Base-by-base conservation (phyloP, 2,888 invertebrate species). In the Agonum fuliginosum region DNA sequence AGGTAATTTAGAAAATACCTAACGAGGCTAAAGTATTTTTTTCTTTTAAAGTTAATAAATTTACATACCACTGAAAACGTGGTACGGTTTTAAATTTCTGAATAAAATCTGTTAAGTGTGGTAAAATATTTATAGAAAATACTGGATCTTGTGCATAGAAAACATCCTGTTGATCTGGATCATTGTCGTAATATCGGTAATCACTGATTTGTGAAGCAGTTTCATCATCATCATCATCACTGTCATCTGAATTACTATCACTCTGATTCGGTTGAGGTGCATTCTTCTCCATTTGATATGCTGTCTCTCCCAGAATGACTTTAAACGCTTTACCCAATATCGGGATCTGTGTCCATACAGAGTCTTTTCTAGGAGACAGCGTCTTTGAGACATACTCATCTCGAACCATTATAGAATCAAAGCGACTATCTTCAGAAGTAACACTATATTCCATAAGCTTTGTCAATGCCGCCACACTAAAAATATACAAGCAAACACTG, bases 241-340 rank as follows among this genome's bases (percentile, higher is more conserved):
- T 37, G n/a, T n/a, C n/a, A n/a, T n/a, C n/a, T n/a, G n/a, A n/a
- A n/a, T n/a, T n/a, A n/a, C n/a, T n/a, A n/a, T n/a, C n/a, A n/a
- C n/a, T n/a, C n/a, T n/a, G n/a, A n/a, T n/a, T n/a, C n/a, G n/a
- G n/a, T n/a, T n/a, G n/a, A 10, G 81, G 82, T 14, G 80, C 72
- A 70, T 83, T 82, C 1, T 85, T 84, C 81, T 92, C 92, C 6
- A 90, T 87, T 78, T 90, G 88, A 83, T 89, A 88, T 43, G 89
- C 88, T 41, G 93, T 83, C 81, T 93, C 93, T 82, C 91, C 90
- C 58, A 93, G 89, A 3, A 93, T 88, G 8, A 93, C 86, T 84
- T 93, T 93, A 82, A 92, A 93, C 67, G 93, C 92, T 85, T 93
- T 93, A 0, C 92, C 91, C 79, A 93, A 87, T 10, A 92, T 89